These are phyloP conservation scores for Sycobia sp. DNA, from an alignment of 1,140 invertebrate species.

Conservation along the genomic window DNA sequence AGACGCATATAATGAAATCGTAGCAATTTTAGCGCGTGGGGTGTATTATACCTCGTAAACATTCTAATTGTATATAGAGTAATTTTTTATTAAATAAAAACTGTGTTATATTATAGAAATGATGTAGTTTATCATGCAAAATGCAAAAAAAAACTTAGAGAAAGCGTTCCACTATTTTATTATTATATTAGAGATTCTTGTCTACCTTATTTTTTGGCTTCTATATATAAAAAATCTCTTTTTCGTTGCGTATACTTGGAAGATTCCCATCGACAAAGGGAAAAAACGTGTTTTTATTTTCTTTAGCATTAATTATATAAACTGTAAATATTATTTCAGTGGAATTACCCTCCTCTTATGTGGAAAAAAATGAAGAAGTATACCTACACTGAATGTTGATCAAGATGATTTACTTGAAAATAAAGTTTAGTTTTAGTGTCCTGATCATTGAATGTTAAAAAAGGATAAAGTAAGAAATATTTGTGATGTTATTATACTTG, in stretches of 20 bases:
- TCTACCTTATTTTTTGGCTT: not conserved
- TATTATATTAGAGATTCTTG: not conserved
- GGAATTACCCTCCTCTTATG: conserved; percentile 2
- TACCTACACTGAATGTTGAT: not conserved
- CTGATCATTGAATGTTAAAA: not conserved
- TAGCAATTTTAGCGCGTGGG: too few species aligned
- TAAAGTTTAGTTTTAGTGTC: not conserved
- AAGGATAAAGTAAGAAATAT: not conserved
- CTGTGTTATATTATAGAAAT: conserved; percentile 10
- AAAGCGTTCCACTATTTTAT: conserved; percentile 16
- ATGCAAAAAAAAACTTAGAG: conserved; percentile 18
- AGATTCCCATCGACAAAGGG: not conserved
- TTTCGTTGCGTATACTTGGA: not conserved
- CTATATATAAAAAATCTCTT: not conserved
- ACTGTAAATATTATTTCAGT: conserved; percentile 21
- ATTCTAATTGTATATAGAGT: conserved; percentile 17
- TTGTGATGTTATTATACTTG: conserved; percentile 14
- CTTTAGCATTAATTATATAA: not conserved
- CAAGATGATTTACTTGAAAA: not conserved
- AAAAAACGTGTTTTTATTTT: not conserved
- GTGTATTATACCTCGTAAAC: conserved; percentile 16
- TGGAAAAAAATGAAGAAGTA: too few species aligned
- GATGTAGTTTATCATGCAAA: conserved; percentile 15
- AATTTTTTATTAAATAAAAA: conserved; percentile 15
- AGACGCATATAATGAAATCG: not conserved